phyloP scores from a whole-genome alignment of 2,888 invertebrate species.

The Zaprionus obscuricornis region DNA sequence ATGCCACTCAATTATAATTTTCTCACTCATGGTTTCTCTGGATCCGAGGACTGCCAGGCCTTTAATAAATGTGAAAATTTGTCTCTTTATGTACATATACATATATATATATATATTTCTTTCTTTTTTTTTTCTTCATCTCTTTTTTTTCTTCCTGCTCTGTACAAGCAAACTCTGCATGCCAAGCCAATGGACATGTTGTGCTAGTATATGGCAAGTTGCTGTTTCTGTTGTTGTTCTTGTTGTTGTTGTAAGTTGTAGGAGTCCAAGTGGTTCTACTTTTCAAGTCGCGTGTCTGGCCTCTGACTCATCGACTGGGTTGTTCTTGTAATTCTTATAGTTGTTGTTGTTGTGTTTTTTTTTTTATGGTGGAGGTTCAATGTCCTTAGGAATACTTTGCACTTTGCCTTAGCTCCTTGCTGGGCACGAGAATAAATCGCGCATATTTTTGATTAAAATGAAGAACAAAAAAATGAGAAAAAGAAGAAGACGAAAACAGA shows the following conservation, averaged over 20 bases:
- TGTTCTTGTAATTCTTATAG: too few species aligned
- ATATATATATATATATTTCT: neutral
- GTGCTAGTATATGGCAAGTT: too few species aligned
- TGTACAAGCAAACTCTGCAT: constrained; percentile 21
- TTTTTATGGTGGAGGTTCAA: constrained; percentile 53
- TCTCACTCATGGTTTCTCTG: constrained; percentile 44
- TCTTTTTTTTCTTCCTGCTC: neutral
- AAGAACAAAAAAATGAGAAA: neutral
- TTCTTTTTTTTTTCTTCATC: neutral
- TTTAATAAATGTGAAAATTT: constrained; percentile 70
- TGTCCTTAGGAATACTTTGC: constrained; percentile 56
- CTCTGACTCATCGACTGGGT: constrained; percentile 48
- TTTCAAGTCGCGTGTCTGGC: constrained; percentile 57
- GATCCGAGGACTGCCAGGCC: constrained; percentile 35
- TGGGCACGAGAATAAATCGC: constrained; percentile 66
- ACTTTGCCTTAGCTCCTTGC: constrained; percentile 45
- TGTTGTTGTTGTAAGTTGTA: constrained; percentile 5
- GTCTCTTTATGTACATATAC: constrained; percentile 29
- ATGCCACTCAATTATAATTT: constrained; percentile 57
- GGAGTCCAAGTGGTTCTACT: constrained; percentile 39
- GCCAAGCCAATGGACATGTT: constrained; percentile 50
- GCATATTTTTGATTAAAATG: constrained; percentile 77
- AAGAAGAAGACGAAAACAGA: constrained; percentile 30
- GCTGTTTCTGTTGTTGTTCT: too few species aligned
- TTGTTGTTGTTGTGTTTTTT: too few species aligned